Evolutionary conservation across 1,140 invertebrate genomes (phyloP).

Genomic region (Nomia melanderi): DNA sequence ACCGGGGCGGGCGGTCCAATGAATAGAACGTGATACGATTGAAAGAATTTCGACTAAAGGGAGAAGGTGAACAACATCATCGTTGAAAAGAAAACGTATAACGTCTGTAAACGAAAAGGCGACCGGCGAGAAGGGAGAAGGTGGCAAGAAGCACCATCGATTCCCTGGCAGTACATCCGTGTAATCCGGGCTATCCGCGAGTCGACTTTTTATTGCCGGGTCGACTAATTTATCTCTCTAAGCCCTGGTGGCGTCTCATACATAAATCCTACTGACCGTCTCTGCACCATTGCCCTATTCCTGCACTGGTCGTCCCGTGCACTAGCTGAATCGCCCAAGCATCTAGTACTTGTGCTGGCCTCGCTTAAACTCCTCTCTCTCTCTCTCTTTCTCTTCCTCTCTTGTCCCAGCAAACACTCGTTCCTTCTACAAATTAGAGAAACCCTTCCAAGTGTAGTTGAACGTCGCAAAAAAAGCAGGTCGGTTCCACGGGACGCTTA

Average conservation of each 20-base stretch:
- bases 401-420: neutral
- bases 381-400: neutral
- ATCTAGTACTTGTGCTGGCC: constrained; percentile 12
- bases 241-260: constrained; percentile 66
- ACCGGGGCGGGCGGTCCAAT: neutral
- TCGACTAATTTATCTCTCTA: constrained; percentile 72
- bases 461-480: neutral
- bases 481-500: constrained; percentile 14
- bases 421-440: constrained; percentile 28
- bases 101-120: constrained; percentile 40
- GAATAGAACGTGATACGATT: neutral
- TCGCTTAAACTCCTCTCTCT: too few species aligned
- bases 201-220: constrained; percentile 69
- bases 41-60: constrained; percentile 6
- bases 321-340: constrained; percentile 40
- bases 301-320: constrained; percentile 37
- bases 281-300: constrained; percentile 37
- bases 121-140: constrained; percentile 26
- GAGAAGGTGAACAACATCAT: constrained; percentile 4
- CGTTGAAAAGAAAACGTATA: constrained; percentile 51
- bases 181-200: constrained; percentile 71
- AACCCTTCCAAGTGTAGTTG: constrained; percentile 34
- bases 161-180: constrained; percentile 67
- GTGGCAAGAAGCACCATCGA: constrained; percentile 64
- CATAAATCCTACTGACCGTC: constrained; percentile 69